Evolutionary conservation across 2,888 invertebrate genomes (phyloP), one percentile per base, ranked within the genome.

Genomic region (Thalpophila matura): DNA sequence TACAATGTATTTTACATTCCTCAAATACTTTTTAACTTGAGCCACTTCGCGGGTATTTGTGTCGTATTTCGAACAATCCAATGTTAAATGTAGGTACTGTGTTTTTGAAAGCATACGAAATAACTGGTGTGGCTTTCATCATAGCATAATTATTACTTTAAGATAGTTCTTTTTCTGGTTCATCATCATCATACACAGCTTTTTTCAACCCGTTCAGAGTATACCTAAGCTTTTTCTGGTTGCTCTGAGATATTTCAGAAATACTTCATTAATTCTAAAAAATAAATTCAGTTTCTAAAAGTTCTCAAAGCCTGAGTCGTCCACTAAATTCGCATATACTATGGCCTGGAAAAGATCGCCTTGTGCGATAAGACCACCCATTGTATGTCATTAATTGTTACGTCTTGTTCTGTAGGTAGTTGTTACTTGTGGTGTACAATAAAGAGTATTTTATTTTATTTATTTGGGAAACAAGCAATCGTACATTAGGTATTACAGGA

Each of bases 1-100:
- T 24, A 60, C 60, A 56, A 47, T 58, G 46, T 18, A 56, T 60
- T 68, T 67, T 42, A 37, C 54, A 78, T 68, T 65, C 67, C 46
- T 58, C 35, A 40, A 29, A 40, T 42, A 35, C 16, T 24, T 35
- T 50, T n/a, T 27, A 31, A 46, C 43, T 59, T 62, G 43, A 40
- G 46, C 43, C 60, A 50, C 54, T 62, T 74, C 20, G 35, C 27
- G n/a, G 31, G 18, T 18, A n/a, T 24, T 12, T 14, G 9, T 24
- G 18, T 22, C n/a, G 22, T 45, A 14, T 50, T 61, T 33, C 16
- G 22, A 51, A 40, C 24, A 37, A 29, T 18, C 6, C 12, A 2
- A 24, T 18, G 12, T 62, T 5, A 24, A 51, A 35, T 14, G 14
- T n/a, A n/a, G n/a, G n/a, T 16, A 7, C 31, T 35, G 33, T 42